phyloP scores from a whole-genome alignment of 1,140 invertebrate genomes.

The Brachionus sp. region DNA sequence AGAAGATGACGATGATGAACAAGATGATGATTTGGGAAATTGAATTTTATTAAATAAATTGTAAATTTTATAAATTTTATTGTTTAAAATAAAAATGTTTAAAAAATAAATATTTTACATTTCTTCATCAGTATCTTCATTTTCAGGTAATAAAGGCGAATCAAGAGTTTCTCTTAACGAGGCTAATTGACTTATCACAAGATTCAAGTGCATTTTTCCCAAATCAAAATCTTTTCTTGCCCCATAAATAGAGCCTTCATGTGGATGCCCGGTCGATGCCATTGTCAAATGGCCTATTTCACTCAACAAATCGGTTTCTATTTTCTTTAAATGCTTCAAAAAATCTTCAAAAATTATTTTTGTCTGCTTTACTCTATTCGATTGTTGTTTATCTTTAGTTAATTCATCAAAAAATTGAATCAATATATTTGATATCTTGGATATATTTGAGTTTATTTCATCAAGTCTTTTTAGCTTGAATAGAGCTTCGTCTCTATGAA shows the following conservation, averaged over 20 bases:
- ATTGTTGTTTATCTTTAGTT: slow-evolving; percentile 37
- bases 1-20: slow-evolving; percentile 46
- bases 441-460: slow-evolving; percentile 34
- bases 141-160: not conserved
- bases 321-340: slow-evolving; percentile 40
- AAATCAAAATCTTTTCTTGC: slow-evolving; percentile 45
- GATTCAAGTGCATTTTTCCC: slow-evolving; percentile 43
- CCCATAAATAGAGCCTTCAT: slow-evolving; percentile 44
- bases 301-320: not conserved
- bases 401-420: slow-evolving; percentile 43
- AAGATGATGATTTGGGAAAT: slow-evolving; percentile 45
- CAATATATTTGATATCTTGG: slow-evolving; percentile 10
- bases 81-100: not conserved
- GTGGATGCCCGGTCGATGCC: slow-evolving; percentile 33
- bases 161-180: not conserved
- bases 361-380: slow-evolving; percentile 33
- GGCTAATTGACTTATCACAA: not conserved
- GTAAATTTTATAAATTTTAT: slow-evolving; percentile 1
- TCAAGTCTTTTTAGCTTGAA: slow-evolving; percentile 27
- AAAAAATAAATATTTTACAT: not conserved
- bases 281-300: slow-evolving; percentile 12
- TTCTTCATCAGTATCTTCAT: not conserved
- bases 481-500: slow-evolving; percentile 5
- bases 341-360: slow-evolving; percentile 41
- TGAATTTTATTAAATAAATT: not conserved